These are phyloP conservation scores for Acleris cristana DNA, from an alignment of 2,888 invertebrate genomes.

Conservation along the genomic window DNA sequence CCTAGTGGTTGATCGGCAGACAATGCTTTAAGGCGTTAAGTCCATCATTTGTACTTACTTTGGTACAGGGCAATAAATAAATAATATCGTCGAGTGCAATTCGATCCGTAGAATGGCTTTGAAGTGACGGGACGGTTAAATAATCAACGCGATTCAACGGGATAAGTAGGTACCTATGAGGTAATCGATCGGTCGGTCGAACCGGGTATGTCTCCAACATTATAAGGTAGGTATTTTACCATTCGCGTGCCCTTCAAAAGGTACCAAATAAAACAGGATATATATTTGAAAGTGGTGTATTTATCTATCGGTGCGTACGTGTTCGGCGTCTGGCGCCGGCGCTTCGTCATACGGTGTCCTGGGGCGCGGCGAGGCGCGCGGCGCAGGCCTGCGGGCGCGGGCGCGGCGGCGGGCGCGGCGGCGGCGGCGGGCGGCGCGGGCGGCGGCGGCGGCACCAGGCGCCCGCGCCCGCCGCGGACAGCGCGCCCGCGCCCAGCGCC, in stretches of 20 bases:
- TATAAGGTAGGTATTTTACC: slow-evolving; percentile 3
- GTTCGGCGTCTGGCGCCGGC: slow-evolving; percentile 50
- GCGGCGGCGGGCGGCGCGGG: slow-evolving; percentile 67
- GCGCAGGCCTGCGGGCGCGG: slow-evolving; percentile 62
- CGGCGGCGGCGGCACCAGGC: slow-evolving; percentile 67
- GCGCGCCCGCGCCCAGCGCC: slow-evolving; percentile 50
- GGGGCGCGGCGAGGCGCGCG: slow-evolving; percentile 67
- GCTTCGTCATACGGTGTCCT: slow-evolving; percentile 75
- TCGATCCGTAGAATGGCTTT: too few relatives aligned
- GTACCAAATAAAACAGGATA: slow-evolving; percentile 48
- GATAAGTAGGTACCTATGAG: too few relatives aligned
- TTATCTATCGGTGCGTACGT: slow-evolving; percentile 56
- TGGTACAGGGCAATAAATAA: too few relatives aligned
- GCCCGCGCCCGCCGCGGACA: slow-evolving; percentile 51
- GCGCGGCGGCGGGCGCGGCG: slow-evolving; percentile 73
- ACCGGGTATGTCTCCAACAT: too few relatives aligned
- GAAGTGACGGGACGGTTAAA: too few relatives aligned
- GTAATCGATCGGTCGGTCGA: too few relatives aligned
- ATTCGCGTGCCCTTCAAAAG: neutral
- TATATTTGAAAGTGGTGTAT: slow-evolving; percentile 72
- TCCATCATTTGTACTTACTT: too few relatives aligned
- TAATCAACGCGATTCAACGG: too few relatives aligned
- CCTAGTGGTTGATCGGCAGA: too few relatives aligned
- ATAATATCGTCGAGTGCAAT: too few relatives aligned
- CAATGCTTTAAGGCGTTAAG: too few relatives aligned